Percentiles rank a stretch among this genome's conserved stretches.
These are phyloP conservation scores for Acanthurus lineatus DNA, from an alignment of 2,797 vertebrate species.

Conservation along the genomic window DNA sequence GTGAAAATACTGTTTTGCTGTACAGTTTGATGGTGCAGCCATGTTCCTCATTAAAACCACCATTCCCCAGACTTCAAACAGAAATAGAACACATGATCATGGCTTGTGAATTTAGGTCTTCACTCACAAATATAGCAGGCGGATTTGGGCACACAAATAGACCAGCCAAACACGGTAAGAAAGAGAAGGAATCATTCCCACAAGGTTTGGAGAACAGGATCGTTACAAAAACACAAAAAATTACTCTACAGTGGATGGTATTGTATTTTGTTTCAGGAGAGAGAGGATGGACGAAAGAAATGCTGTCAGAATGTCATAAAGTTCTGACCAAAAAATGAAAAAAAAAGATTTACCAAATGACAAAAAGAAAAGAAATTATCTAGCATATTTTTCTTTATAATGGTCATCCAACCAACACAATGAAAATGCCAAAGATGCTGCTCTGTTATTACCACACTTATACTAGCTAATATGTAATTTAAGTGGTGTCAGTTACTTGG, in stretches of 20 bases:
- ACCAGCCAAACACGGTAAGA: not conserved
- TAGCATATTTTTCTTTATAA: not conserved
- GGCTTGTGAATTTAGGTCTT: slow-evolving; percentile 29
- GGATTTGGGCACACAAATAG: slow-evolving; percentile 27
- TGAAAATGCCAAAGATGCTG: not conserved
- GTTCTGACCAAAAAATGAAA: not conserved
- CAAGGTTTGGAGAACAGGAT: not conserved
- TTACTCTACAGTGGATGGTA: not conserved
- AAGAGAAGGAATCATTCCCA: not conserved
- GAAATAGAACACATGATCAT: slow-evolving; percentile 29
- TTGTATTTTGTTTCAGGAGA: not conserved
- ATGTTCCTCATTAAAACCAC: slow-evolving; percentile 44
- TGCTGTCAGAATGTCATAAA: not conserved
- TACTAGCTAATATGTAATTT: too few species aligned
- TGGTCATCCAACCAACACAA: not conserved
- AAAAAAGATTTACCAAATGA: not conserved
- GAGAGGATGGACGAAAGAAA: not conserved
- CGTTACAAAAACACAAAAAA: not conserved
- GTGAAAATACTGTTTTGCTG: not conserved
- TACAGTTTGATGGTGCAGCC: slow-evolving; percentile 13
- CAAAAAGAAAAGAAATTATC: not conserved
- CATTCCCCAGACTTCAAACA: slow-evolving; percentile 28
- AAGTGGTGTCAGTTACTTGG: not conserved
- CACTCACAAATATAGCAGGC: slow-evolving; percentile 26
- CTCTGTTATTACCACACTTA: not conserved